phyloP scores from a whole-genome alignment of 1,140 invertebrate species.

The Drosophila nigrodunni region DNA sequence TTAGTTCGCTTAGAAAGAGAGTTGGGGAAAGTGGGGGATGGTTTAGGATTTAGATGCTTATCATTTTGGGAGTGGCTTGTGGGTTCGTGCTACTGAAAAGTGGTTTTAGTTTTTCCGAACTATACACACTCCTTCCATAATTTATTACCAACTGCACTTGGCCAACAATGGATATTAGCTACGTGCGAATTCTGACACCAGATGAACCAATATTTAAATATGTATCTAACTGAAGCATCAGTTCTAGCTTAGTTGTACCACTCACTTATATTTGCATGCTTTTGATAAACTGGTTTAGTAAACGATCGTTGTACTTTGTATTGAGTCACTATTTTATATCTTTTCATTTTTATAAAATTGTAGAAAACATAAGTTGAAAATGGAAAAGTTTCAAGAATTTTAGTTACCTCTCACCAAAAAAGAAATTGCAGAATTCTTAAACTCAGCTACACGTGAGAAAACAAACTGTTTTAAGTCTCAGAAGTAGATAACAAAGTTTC shows the following conservation, averaged over 20 bases:
- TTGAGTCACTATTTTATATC: too few relatives aligned
- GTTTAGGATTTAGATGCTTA: constrained; percentile 53
- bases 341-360: too few relatives aligned
- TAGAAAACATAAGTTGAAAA: too few relatives aligned
- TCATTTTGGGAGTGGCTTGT: constrained; percentile 29
- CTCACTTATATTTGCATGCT: constrained; percentile 14
- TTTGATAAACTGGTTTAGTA: background rate
- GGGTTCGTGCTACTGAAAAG: constrained; percentile 19
- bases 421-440: background rate
- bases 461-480: background rate
- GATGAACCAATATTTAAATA: constrained; percentile 15
- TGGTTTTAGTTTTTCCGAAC: constrained; percentile 5
- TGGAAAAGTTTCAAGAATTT: too few relatives aligned
- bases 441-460: constrained; percentile 20
- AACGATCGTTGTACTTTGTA: background rate
- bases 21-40: background rate
- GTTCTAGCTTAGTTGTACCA: constrained; percentile 1
- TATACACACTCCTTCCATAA: constrained; percentile 13
- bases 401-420: background rate
- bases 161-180: constrained; percentile 9
- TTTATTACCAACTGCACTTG: constrained; percentile 28
- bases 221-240: constrained; percentile 12
- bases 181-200: constrained; percentile 13
- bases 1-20: constrained; percentile 33
- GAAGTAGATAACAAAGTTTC: constrained; percentile 4